Conservation (phyloP, 2,888 invertebrate species). For the Pinctada fucata region DNA sequence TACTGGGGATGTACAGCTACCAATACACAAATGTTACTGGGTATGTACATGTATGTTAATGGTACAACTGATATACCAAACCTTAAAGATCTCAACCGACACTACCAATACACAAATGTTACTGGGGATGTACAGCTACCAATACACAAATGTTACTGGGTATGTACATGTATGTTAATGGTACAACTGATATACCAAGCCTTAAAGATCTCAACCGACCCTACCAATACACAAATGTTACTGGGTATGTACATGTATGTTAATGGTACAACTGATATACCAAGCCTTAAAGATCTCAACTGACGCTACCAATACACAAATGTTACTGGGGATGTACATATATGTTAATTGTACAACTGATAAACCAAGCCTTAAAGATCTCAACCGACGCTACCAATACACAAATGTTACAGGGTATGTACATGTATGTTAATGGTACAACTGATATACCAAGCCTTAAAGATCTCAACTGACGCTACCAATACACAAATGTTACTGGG, state of each 20-base stretch:
- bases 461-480: conserved; percentile 89
- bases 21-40: conserved; percentile 91
- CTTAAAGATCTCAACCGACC: conserved; percentile 89
- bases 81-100: conserved; percentile 90
- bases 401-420: conserved; percentile 86
- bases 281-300: conserved; percentile 90
- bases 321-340: conserved; percentile 82
- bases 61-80: conserved; percentile 86
- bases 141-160: conserved; percentile 92
- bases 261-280: conserved; percentile 84
- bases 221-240: conserved; percentile 91
- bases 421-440: conserved; percentile 77
- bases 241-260: conserved; percentile 78
- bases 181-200: conserved; percentile 88
- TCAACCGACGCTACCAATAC: conserved; percentile 91
- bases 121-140: conserved; percentile 82
- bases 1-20: conserved; percentile 83
- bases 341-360: conserved; percentile 80
- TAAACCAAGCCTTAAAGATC: conserved; percentile 89
- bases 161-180: conserved; percentile 59
- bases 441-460: conserved; percentile 88
- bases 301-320: conserved; percentile 91
- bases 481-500: conserved; percentile 92
- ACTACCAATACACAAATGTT: conserved; percentile 92
- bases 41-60: conserved; percentile 71